A percentile compares a stretch with the other conserved stretches of the same genome.
phyloP scores from a whole-genome alignment of 2,113 vertebrate species.

The Callorhinus ursinus region DNA sequence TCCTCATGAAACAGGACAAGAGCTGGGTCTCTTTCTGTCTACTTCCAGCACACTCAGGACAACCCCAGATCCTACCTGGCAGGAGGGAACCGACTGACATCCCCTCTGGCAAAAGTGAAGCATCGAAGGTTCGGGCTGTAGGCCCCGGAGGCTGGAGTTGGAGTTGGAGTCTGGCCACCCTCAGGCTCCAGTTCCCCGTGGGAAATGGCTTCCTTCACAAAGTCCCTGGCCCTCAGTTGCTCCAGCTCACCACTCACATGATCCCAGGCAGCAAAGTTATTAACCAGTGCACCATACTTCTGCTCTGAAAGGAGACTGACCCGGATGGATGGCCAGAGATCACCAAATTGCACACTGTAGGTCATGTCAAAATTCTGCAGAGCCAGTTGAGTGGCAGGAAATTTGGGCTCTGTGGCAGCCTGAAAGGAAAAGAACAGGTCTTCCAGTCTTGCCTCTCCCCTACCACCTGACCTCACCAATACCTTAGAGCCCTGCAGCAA shows the following conservation, averaged over 20 bases:
- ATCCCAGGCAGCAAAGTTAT: constrained; percentile 86
- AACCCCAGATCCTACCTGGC: constrained; percentile 86
- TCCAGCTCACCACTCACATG: constrained; percentile 80
- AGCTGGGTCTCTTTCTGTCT: background rate
- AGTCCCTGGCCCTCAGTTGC: constrained; percentile 87
- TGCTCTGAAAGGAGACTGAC: constrained; percentile 91
- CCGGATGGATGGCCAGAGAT: constrained; percentile 92
- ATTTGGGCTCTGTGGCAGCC: constrained; percentile 89
- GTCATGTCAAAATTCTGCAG: constrained; percentile 92
- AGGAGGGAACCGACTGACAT: constrained; percentile 91
- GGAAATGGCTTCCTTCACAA: constrained; percentile 80
- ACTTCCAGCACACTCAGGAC: background rate
- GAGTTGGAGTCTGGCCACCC: background rate
- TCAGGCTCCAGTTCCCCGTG: background rate
- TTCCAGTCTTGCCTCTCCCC: background rate
- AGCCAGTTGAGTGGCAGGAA: constrained; percentile 86
- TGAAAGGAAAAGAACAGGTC: constrained; percentile 68
- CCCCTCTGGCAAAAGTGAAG: constrained; percentile 92
- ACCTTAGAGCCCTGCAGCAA: background rate
- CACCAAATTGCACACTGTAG: constrained; percentile 89
- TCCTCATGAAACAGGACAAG: background rate
- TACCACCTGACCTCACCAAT: background rate
- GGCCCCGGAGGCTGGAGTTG: background rate
- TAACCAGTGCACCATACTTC: constrained; percentile 96
- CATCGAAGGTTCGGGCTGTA: constrained; percentile 90